Conservation (phyloP, 2,797 vertebrate genomes). For the Falco concolor region DNA sequence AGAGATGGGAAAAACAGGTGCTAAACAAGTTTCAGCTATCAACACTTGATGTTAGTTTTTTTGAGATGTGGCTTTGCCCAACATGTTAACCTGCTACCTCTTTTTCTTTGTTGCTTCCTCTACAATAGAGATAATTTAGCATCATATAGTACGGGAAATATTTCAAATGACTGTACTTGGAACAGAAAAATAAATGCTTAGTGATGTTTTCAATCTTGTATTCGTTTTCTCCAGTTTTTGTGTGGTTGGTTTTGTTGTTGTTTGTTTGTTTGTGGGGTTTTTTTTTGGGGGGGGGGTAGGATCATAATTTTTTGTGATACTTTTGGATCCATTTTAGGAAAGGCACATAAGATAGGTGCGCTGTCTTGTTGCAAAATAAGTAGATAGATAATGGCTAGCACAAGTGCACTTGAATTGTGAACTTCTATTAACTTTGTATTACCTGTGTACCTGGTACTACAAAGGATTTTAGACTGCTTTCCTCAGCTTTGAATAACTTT, state of each 20-base stretch:
- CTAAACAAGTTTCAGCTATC: neutral
- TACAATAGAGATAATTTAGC: neutral
- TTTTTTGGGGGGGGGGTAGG: too few species aligned
- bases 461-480: neutral
- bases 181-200: neutral
- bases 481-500: neutral
- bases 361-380: neutral
- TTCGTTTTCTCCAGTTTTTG: neutral
- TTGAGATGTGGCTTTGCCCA: neutral
- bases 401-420: neutral
- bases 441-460: neutral
- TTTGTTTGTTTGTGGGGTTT: too few species aligned
- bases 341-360: accelerated
- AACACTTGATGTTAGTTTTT: neutral
- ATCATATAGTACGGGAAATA: neutral
- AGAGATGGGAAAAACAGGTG: neutral
- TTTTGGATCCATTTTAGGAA: neutral
- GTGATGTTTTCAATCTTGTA: neutral
- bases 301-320: neutral
- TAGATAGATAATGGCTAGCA: neutral
- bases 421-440: neutral
- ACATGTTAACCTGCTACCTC: neutral
- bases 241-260: too few species aligned
- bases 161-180: neutral
- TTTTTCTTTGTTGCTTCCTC: neutral